Percentiles rank a stretch among this genome's conserved stretches.
These are phyloP conservation scores for Chouioia cunea DNA, from an alignment of 2,888 invertebrate genomes.

Conservation along the genomic window DNA sequence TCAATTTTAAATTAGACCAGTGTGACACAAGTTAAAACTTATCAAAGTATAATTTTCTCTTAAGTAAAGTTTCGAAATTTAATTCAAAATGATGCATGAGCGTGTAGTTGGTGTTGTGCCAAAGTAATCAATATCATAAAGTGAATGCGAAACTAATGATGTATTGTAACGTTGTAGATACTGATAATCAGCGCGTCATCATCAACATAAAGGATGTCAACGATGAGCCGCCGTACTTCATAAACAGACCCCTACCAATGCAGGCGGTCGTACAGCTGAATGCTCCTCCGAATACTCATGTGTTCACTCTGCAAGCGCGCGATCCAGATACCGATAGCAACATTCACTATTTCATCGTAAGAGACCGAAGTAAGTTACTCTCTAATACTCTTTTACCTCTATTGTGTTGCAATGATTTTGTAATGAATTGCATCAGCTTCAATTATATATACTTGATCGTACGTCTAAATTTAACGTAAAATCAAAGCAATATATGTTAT, in stretches of 20 bases:
- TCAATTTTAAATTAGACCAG: no score
- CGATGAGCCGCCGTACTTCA: constrained; percentile 97
- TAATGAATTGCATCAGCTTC: no score
- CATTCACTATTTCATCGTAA: constrained; percentile 94
- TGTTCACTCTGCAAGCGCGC: constrained; percentile 96
- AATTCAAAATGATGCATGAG: no score
- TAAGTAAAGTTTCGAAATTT: no score
- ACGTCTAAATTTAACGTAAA: no score
- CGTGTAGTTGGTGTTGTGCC: no score
- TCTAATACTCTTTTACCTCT: not conserved
- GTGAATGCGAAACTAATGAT: not conserved
- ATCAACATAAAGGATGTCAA: constrained; percentile 96
- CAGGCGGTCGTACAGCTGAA: constrained; percentile 97
- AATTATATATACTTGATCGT: no score
- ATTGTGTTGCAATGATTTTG: not conserved
- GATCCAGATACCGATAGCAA: constrained; percentile 97
- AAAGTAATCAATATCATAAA: not conserved
- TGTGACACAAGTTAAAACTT: no score
- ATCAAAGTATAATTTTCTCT: no score
- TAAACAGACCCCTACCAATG: constrained; percentile 97
- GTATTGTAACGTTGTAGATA: constrained; percentile 73
- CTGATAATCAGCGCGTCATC: constrained; percentile 94
- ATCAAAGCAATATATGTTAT: no score
- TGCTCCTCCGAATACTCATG: constrained; percentile 94
- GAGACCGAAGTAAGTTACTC: constrained; percentile 81